Evolutionary conservation across 2,113 vertebrate species (phyloP), one percentile per base, ranked within the genome.

Genomic region (Holacanthus passer): DNA sequence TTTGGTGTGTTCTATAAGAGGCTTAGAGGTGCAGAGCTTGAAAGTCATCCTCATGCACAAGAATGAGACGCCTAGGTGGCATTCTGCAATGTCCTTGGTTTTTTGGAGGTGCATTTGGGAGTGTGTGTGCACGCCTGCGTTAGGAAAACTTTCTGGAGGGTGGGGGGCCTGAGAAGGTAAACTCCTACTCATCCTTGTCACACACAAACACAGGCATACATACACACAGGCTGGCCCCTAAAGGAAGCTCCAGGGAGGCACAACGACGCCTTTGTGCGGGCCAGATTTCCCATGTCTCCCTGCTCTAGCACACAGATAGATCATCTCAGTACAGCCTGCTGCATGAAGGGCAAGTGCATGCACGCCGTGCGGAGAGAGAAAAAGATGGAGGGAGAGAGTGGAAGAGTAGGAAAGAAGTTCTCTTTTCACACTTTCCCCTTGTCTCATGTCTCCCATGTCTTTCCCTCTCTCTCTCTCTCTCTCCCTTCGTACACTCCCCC

Each of bases 261-360:
- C 91, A 94, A 92, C 86, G 74, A 80, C 80, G 81, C 86, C 89
- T 94, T 94, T 94, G 93, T 94, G 88, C 76, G 27, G 81, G 87
- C 89, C 91, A 87, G 86, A 91, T 92, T 90, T 92, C 86, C 93
- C 87, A 89, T 89, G 93, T 90, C 87, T 91, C 91, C 86, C 69
- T 91, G 87, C 85, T 91, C 85, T 63, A 59, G 73, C 89, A 90
- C 90, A 91, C 88, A 91, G 87, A 93, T 89, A 91, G 90, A 93
- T 94, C 90, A 93, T 91, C 88, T 86, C 77, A 72, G 80, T 81
- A 72, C 62, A 80, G 87, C 83, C 79, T 77, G 78, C 89, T 86
- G 90, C 79, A 90, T 92, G 88, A 94, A 91, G 91, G 94, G 92
- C 94, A 94, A 94, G 94, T 95, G 92, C 87, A 89, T 87, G 90